These are phyloP conservation scores for Apostichopus leukothele DNA, from an alignment of 53 echinoderm and acorn worm species.

Conservation along the genomic window DNA sequence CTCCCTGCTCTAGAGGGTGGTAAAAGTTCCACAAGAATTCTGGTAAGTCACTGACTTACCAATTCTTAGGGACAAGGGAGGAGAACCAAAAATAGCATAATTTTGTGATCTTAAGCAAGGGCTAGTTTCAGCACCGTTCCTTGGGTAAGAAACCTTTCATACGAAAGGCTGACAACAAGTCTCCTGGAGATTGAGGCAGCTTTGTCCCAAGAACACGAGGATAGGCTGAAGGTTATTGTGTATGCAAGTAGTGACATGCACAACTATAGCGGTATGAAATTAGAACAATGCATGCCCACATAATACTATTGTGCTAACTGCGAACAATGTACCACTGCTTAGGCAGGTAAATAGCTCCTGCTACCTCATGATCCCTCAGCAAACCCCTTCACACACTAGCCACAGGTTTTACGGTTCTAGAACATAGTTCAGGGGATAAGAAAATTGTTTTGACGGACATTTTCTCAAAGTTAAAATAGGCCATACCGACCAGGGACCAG, in stretches of 20 bases:
- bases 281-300: slow-evolving; percentile 42
- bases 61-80: neutral
- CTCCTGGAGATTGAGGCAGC: neutral
- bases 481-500: slow-evolving; percentile 63
- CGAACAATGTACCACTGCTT: slow-evolving; percentile 43
- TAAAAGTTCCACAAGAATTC: neutral
- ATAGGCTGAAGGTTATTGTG: slow-evolving; percentile 28
- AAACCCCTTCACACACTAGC: slow-evolving; percentile 62
- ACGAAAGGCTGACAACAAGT: neutral
- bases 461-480: slow-evolving; percentile 69
- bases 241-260: slow-evolving; percentile 61
- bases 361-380: slow-evolving; percentile 49
- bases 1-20: slow-evolving; percentile 59
- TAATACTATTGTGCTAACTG: slow-evolving; percentile 41
- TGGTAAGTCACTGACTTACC: neutral
- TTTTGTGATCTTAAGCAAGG: neutral
- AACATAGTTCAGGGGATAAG: slow-evolving; percentile 55
- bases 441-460: slow-evolving; percentile 68
- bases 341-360: slow-evolving; percentile 49
- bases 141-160: slow-evolving; percentile 13
- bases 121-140: neutral
- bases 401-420: slow-evolving; percentile 60
- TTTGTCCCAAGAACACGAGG: slow-evolving; percentile 42
- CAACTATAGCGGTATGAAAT: slow-evolving; percentile 57
- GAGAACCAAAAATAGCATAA: neutral